Base-by-base conservation (phyloP, 64 coral and sea anemone genomes). In the Montipora cactus region DNA sequence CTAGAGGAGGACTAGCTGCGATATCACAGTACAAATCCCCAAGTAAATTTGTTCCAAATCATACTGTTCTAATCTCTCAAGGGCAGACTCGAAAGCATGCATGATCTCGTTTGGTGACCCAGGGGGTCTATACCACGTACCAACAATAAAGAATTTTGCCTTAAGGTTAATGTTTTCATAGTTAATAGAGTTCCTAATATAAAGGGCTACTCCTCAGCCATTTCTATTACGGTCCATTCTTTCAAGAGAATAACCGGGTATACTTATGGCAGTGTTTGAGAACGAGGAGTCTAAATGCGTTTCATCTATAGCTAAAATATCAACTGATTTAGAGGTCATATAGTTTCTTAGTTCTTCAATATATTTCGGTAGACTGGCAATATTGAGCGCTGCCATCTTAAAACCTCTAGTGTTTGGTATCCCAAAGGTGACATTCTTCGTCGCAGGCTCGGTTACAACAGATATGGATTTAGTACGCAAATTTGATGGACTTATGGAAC, bases 161-260 rank as follows among this genome's bases (percentile, higher is more conserved):
- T 55, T 55, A 55, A 10, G 52, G 6, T 55, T 55, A 55, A 55
- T 55, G 52, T 55, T 55, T 55, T 55, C 52, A 55, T 55, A 55
- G 52, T 55, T 19, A 67, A 16, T 20, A 67, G 64, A 67, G 18
- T 12, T 67, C 18, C 64, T 67, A 67, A 13, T 67, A 67, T 9
- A 67, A 67, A 67, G 64, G 4, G 12, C 64, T 67, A 67, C 64
- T 67, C 64, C 64, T 67, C 64, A 4, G 3, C 64, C 64, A 67
- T 67, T 67, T 67, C 64, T 67, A 67, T 0, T 67, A 67, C 64
- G 64, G 64, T 67, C 12, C 18, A 16, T 67, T 67, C 64, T 67
- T 67, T 67, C 64, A 67, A 67, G 64, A 67, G 64, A 67, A 67
- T 67, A 67, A 67, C 64, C 7, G 64, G 64, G 64, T 67, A 67